These are phyloP conservation scores for Pelochelys cantorii DNA, from an alignment of 2,797 vertebrate species.

Conservation along the genomic window DNA sequence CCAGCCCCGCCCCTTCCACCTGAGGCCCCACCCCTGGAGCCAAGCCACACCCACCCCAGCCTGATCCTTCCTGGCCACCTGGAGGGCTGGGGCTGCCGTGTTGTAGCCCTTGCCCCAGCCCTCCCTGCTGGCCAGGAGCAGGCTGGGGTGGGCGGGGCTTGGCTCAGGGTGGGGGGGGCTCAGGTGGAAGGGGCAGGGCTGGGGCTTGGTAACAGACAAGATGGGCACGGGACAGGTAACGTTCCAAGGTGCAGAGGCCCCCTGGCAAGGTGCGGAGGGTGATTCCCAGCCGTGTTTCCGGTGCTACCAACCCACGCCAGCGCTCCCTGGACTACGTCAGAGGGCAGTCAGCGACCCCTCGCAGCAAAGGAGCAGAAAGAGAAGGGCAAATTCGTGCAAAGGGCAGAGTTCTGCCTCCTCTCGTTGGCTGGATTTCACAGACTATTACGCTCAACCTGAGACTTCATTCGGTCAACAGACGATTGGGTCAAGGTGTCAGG, in stretches of 20 bases:
- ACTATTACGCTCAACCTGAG: rapidly evolving
- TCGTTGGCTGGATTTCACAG: rapidly evolving
- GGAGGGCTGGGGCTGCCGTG: too few relatives aligned
- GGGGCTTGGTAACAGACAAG: neutral
- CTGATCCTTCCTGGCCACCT: too few relatives aligned
- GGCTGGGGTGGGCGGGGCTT: too few relatives aligned
- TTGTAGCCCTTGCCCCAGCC: too few relatives aligned
- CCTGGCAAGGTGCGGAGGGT: neutral
- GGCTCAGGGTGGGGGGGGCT: too few relatives aligned
- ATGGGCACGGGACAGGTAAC: too few relatives aligned
- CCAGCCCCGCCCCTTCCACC: too few relatives aligned
- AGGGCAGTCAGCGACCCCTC: neutral
- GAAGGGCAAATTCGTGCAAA: too few relatives aligned
- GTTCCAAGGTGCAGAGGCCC: neutral
- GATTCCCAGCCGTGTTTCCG: rapidly evolving
- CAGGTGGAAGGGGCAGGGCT: too few relatives aligned
- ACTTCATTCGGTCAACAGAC: neutral
- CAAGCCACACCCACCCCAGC: too few relatives aligned
- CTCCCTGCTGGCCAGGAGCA: too few relatives aligned
- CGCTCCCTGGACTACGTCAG: rapidly evolving
- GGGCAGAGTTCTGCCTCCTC: neutral
- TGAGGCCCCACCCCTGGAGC: too few relatives aligned
- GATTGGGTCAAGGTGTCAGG: neutral
- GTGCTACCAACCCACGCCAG: rapidly evolving
- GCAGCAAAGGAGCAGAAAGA: rapidly evolving